A percentile compares a stretch with the other conserved stretches of the same genome.
Conservation (phyloP, 2,113 vertebrate genomes). For the Seriola rivoliana region DNA sequence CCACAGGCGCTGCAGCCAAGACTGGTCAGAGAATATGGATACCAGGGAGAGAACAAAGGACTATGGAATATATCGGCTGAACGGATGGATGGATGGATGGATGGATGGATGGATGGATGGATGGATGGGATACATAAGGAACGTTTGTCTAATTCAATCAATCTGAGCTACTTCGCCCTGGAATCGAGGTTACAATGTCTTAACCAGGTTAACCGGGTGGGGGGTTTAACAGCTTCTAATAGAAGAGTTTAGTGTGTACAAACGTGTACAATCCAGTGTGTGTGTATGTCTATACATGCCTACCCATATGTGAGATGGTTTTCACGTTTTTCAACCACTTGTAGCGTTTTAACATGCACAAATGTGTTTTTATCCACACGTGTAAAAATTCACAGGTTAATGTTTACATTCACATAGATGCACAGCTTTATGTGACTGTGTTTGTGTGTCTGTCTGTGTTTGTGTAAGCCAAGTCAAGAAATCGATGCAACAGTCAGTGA, state of each 20-base stretch:
- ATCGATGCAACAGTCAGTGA: conserved; percentile 47
- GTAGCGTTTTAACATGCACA: background rate
- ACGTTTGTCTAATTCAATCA: conserved; percentile 72
- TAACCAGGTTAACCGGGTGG: conserved; percentile 35
- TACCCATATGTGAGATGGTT: background rate
- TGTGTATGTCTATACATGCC: background rate
- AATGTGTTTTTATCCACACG: conserved; percentile 13
- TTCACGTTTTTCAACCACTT: conserved; percentile 11
- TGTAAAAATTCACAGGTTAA: conserved; percentile 1
- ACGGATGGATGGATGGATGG: conserved; percentile 32
- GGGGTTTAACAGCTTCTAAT: conserved; percentile 4
- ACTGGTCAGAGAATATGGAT: conserved; percentile 31
- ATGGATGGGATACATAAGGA: conserved; percentile 42
- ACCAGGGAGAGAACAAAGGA: conserved; percentile 54
- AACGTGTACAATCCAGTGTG: background rate
- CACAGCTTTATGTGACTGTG: background rate
- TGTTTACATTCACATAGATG: background rate
- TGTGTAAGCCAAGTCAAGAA: conserved; percentile 22
- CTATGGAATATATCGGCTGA: conserved; percentile 4
- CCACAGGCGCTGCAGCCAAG: conserved; percentile 29
- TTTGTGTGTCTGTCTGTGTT: background rate
- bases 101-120: conserved; percentile 13
- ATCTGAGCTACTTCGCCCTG: conserved; percentile 33
- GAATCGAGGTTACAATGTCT: conserved; percentile 44
- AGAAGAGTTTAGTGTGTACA: background rate